phyloP scores from a whole-genome alignment of 2,888 invertebrate species.

The Drosophila subquinaria region DNA sequence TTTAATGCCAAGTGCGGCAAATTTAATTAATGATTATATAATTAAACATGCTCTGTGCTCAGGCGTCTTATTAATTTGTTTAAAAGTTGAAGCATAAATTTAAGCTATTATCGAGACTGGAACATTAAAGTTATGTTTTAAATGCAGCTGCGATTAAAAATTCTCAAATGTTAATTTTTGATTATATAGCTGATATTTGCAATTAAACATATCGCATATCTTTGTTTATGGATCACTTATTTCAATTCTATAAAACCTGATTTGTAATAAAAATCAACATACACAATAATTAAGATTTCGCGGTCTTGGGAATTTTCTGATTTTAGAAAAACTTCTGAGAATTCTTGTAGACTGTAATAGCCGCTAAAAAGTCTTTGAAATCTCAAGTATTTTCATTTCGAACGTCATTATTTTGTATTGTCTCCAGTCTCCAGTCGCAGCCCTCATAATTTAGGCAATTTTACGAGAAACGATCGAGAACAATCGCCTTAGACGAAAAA shows the following conservation, averaged over 20 bases:
- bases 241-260: neutral
- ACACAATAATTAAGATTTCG: neutral
- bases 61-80: neutral
- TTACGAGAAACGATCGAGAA: constrained; percentile 47
- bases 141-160: neutral
- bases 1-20: constrained; percentile 4
- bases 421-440: constrained; percentile 4
- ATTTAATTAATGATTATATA: constrained; percentile 9
- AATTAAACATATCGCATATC: neutral
- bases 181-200: neutral
- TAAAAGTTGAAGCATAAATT: constrained; percentile 1
- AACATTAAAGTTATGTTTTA: neutral
- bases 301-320: neutral
- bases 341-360: neutral
- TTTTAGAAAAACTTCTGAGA: neutral
- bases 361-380: neutral
- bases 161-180: neutral
- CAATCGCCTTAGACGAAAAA: constrained; percentile 49
- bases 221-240: neutral
- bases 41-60: neutral
- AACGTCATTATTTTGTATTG: neutral
- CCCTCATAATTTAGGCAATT: constrained; percentile 47
- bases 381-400: constrained; percentile 16
- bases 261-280: neutral
- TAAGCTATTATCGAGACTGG: neutral